Conservation (phyloP, 2,888 invertebrate species). For the Psylliodes chrysocephalus region DNA sequence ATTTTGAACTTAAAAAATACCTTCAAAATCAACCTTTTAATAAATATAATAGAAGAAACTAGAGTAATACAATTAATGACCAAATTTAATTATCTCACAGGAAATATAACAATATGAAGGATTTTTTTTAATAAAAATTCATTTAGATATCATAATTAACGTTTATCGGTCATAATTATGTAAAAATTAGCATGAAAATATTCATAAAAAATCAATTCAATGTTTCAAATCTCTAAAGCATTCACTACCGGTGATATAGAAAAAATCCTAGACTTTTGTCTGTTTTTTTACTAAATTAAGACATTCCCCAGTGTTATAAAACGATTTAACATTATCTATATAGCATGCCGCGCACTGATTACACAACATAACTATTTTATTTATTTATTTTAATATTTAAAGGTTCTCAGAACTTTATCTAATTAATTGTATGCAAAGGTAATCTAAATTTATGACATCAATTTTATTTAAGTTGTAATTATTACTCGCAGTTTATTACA, state of each 20-base stretch:
- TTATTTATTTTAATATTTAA: conserved; percentile 6
- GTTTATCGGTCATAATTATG: background rate
- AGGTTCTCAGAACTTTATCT: conserved; percentile 7
- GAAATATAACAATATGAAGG: too few species aligned
- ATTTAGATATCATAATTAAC: conserved; percentile 1
- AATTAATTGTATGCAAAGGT: background rate
- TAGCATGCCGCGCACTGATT: background rate
- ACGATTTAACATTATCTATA: conserved; percentile 4
- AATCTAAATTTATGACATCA: too few species aligned
- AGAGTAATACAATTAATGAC: too few species aligned
- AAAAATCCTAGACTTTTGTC: background rate
- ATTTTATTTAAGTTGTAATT: too few species aligned
- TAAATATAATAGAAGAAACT: too few species aligned
- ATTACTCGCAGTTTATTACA: too few species aligned
- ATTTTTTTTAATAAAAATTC: too few species aligned
- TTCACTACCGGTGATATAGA: conserved; percentile 11
- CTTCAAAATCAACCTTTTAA: too few species aligned
- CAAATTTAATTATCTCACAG: too few species aligned
- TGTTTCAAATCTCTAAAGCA: background rate
- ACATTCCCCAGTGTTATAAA: conserved; percentile 14
- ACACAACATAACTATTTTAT: conserved; percentile 4
- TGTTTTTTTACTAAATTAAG: conserved; percentile 7
- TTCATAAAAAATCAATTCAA: conserved; percentile 14
- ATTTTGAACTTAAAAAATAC: too few species aligned
- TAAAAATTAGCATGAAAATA: conserved; percentile 8